Conservation (phyloP, 92 coral and sea anemone species). For the Paragorgia papillata region DNA sequence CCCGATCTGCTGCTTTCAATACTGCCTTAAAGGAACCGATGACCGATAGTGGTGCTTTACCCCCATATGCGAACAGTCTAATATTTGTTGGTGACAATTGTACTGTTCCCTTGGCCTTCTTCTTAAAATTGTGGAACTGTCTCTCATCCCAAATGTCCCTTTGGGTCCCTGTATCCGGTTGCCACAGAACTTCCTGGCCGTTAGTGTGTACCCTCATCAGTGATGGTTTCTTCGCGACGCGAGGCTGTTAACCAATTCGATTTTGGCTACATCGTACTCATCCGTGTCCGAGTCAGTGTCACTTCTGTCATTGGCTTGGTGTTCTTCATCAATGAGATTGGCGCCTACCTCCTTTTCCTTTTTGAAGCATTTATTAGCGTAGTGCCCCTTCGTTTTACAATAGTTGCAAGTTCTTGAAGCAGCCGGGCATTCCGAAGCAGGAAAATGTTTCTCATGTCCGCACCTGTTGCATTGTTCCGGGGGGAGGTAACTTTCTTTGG, state of each 20-base stretch:
- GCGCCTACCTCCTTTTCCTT: too few relatives aligned
- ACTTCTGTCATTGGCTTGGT: background rate
- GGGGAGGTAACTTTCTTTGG: too few relatives aligned
- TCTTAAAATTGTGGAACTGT: too few relatives aligned
- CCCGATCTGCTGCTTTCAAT: too few relatives aligned
- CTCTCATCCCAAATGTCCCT: constrained; percentile 26
- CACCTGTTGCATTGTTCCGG: too few relatives aligned
- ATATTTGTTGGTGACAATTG: background rate
- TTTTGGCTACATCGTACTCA: constrained; percentile 4
- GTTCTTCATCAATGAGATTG: too few relatives aligned
- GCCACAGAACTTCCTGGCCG: too few relatives aligned
- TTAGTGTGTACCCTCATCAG: too few relatives aligned
- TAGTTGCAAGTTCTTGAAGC: constrained; percentile 18
- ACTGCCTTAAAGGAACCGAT: constrained; percentile 13
- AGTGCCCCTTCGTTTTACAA: constrained; percentile 43
- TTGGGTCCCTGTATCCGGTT: constrained; percentile 33
- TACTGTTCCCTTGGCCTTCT: background rate
- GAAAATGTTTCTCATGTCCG: background rate
- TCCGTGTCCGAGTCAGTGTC: background rate
- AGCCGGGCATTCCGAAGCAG: constrained; percentile 5
- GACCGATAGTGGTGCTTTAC: constrained; percentile 11
- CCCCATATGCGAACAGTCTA: constrained; percentile 1
- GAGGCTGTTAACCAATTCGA: background rate
- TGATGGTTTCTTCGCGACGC: background rate
- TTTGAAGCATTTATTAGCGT: constrained; percentile 48